phyloP scores from a whole-genome alignment of 2,888 invertebrate genomes.

The Caenorhabditis afra region DNA sequence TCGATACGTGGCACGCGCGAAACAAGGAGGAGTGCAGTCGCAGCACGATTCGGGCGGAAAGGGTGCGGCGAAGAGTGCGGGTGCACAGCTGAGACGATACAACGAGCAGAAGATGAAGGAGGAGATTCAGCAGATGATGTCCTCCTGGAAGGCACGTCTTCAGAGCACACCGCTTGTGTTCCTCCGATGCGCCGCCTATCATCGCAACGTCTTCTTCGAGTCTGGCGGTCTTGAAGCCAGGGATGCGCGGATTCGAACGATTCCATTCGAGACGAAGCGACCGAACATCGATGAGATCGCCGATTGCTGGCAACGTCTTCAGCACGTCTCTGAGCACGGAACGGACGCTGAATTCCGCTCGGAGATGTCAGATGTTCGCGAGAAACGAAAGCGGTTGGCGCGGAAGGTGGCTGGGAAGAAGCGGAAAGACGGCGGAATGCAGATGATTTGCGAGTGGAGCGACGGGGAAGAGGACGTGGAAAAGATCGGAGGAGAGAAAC shows the following conservation, averaged over 20 bases:
- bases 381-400: slow-evolving; percentile 44
- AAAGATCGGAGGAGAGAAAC: slow-evolving; percentile 5
- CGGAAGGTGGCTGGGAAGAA: slow-evolving; percentile 48
- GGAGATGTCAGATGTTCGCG: slow-evolving; percentile 51
- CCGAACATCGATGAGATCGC: slow-evolving; percentile 89
- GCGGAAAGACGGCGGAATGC: slow-evolving; percentile 29
- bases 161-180: slow-evolving; percentile 85
- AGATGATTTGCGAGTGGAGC: slow-evolving; percentile 52
- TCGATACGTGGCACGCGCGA: slow-evolving; percentile 89
- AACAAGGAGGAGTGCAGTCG: slow-evolving; percentile 83
- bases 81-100: slow-evolving; percentile 69
- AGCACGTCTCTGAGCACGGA: slow-evolving; percentile 61
- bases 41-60: slow-evolving; percentile 61
- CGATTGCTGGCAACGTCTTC: slow-evolving; percentile 83
- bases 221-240: slow-evolving; percentile 85
- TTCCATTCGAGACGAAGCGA: slow-evolving; percentile 89
- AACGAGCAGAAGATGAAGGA: slow-evolving; percentile 67
- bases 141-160: slow-evolving; percentile 69
- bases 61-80: slow-evolving; percentile 67
- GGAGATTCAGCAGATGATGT: slow-evolving; percentile 60
- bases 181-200: slow-evolving; percentile 88
- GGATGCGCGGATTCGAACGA: slow-evolving; percentile 81
- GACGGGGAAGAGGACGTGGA: slow-evolving; percentile 47
- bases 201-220: slow-evolving; percentile 86
- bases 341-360: slow-evolving; percentile 57